These are phyloP conservation scores for Zygogramma bicolorata DNA, from an alignment of 2,888 invertebrate genomes.

Conservation along the genomic window DNA sequence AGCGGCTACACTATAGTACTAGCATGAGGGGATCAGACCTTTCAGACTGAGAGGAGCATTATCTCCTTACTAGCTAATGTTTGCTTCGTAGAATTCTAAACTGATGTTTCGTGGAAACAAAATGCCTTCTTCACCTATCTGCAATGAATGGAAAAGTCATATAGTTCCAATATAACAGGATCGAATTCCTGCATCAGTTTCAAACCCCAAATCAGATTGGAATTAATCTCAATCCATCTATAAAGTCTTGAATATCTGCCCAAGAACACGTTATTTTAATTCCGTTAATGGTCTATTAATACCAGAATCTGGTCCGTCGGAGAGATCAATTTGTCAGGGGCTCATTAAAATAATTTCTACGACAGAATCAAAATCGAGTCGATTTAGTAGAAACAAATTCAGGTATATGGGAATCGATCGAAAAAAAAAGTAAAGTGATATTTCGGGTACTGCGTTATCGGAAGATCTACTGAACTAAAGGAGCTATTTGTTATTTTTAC, in stretches of 20 bases:
- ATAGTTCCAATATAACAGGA: background rate
- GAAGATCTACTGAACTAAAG: conserved; percentile 54
- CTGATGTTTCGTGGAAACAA: no score
- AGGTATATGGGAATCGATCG: conserved; percentile 51
- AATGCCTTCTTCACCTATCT: no score
- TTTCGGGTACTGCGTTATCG: conserved; percentile 60
- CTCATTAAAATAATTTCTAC: conserved; percentile 64
- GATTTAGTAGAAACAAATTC: conserved; percentile 57
- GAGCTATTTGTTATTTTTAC: conserved; percentile 66
- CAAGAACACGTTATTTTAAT: conserved; percentile 59
- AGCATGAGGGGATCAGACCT: no score
- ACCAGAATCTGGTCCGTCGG: conserved; percentile 49
- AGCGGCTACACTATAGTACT: no score
- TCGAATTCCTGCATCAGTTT: background rate
- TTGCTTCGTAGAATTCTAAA: no score
- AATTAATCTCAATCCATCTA: background rate
- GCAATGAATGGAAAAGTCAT: no score
- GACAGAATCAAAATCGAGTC: conserved; percentile 60
- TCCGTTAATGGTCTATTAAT: conserved; percentile 62
- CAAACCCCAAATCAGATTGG: background rate
- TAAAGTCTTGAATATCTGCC: background rate
- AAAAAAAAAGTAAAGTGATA: conserved; percentile 60
- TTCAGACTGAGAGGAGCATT: no score
- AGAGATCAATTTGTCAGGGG: conserved; percentile 63
- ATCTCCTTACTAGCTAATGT: no score